phyloP scores from a whole-genome alignment of 2,797 vertebrate genomes.

The Kryptopterus vitreolus region DNA sequence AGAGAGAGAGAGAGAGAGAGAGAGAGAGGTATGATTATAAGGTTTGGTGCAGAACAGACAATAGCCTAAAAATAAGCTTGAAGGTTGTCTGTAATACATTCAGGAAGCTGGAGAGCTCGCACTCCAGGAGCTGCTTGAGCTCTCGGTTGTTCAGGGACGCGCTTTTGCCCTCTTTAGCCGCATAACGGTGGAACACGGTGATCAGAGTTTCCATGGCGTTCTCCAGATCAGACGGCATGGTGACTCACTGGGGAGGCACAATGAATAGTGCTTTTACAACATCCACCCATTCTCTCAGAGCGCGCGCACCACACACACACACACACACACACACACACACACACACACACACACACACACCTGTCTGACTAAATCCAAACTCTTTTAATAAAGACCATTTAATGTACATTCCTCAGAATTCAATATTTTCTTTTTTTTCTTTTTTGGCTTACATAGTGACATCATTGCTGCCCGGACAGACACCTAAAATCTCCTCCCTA shows the following conservation, averaged over 20 bases:
- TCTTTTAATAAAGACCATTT: not conserved
- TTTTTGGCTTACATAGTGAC: not conserved
- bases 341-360: too few species aligned
- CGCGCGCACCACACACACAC: not conserved
- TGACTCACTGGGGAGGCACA: slow-evolving; percentile 46
- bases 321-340: not conserved
- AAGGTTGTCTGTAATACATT: slow-evolving; percentile 68
- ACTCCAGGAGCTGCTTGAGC: slow-evolving; percentile 77
- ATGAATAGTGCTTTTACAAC: not conserved
- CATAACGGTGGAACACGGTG: slow-evolving; percentile 67
- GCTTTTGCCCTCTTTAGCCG: slow-evolving; percentile 57
- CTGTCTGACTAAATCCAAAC: not conserved
- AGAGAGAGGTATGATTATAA: too few species aligned
- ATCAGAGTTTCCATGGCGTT: slow-evolving; percentile 70
- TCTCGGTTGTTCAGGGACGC: slow-evolving; percentile 72
- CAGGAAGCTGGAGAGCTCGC: slow-evolving; percentile 79
- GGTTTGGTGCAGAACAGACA: too few species aligned
- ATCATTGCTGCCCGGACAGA: not conserved
- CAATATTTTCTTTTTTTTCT: not conserved
- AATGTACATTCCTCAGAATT: not conserved
- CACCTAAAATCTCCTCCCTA: not conserved
- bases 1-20: not conserved
- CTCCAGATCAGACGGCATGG: slow-evolving; percentile 76
- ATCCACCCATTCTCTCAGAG: not conserved
- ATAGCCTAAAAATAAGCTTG: not conserved